phyloP scores from a whole-genome alignment of 2,797 vertebrate genomes.

The Anguilla megastoma region DNA sequence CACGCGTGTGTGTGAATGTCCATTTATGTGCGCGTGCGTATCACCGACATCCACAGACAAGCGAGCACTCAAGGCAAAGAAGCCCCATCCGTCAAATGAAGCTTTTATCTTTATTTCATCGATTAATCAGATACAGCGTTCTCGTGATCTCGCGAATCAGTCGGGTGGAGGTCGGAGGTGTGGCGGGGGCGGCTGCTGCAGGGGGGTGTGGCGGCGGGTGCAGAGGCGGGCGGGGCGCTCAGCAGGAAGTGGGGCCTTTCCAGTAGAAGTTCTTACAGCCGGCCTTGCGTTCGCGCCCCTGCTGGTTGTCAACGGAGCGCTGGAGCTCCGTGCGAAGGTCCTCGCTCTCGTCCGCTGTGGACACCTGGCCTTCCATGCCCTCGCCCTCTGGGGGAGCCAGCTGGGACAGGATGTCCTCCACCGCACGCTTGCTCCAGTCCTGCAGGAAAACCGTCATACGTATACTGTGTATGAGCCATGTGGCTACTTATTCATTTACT shows the following conservation, averaged over 20 bases:
- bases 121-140: constrained; percentile 57
- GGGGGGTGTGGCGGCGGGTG: background rate
- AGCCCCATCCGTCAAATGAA: constrained; percentile 34
- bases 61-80: background rate
- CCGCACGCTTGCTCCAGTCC: constrained; percentile 71
- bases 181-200: background rate
- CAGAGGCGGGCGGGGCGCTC: constrained; percentile 26
- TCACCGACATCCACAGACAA: background rate
- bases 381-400: constrained; percentile 63
- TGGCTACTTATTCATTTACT: background rate
- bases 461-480: background rate
- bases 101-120: constrained; percentile 63
- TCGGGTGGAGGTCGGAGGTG: constrained; percentile 40
- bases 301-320: constrained; percentile 62
- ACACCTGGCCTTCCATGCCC: constrained; percentile 56
- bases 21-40: background rate
- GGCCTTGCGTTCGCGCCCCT: constrained; percentile 69
- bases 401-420: constrained; percentile 69
- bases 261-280: constrained; percentile 80
- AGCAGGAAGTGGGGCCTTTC: constrained; percentile 77
- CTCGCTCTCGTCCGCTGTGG: constrained; percentile 53
- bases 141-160: constrained; percentile 27
- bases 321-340: constrained; percentile 61
- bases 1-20: too few species aligned
- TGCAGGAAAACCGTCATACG: constrained; percentile 31